Evolutionary conservation across 2,888 invertebrate species (phyloP).

Genomic region (Tachina lurida): DNA sequence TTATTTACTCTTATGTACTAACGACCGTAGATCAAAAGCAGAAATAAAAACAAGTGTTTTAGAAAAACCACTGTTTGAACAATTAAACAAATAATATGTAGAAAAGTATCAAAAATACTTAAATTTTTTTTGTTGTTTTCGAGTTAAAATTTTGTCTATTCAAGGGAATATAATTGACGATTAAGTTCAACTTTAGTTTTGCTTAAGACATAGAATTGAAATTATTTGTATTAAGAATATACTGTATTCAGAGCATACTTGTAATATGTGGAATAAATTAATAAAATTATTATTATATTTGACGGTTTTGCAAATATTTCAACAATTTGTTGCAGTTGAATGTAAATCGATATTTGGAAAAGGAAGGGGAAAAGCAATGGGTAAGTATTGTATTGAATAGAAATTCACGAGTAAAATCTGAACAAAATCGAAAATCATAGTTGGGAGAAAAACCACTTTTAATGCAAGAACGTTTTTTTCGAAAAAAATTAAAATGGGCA

Average conservation of each 20-base stretch:
- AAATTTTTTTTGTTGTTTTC: not conserved
- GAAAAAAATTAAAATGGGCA: too few relatives aligned
- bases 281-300: slow-evolving; percentile 7
- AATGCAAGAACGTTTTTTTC: too few relatives aligned
- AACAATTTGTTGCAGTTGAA: slow-evolving; percentile 5
- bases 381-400: not conserved
- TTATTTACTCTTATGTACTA: not conserved
- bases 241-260: not conserved
- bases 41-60: slow-evolving; percentile 36
- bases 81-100: slow-evolving; percentile 25
- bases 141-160: slow-evolving; percentile 1
- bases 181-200: not conserved
- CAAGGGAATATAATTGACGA: not conserved
- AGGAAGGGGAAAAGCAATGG: slow-evolving; percentile 28
- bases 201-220: slow-evolving; percentile 17
- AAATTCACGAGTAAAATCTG: not conserved
- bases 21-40: too few relatives aligned
- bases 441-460: too few relatives aligned
- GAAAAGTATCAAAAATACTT: not conserved
- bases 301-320: slow-evolving; percentile 31
- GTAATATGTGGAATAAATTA: not conserved
- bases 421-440: too few relatives aligned
- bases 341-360: not conserved
- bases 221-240: not conserved
- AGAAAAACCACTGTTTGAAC: slow-evolving; percentile 9